Evolutionary conservation across 2,113 vertebrate genomes (phyloP).

Genomic region (Petrocephalus zakoni): DNA sequence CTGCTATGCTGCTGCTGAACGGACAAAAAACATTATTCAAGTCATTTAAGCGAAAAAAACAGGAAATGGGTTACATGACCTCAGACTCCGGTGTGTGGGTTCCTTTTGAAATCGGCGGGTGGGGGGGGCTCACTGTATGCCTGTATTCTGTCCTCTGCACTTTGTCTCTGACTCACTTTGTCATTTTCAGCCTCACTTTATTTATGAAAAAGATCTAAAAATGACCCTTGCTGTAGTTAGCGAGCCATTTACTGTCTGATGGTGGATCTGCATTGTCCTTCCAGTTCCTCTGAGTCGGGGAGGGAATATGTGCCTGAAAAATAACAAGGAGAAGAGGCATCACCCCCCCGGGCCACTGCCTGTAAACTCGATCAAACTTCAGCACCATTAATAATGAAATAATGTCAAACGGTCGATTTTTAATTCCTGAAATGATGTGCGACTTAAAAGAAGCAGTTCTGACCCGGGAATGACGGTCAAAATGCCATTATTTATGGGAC

Average conservation of each 20-base stretch:
- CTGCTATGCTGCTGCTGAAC: neutral
- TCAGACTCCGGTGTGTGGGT: neutral
- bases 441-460: neutral
- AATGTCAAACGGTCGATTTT: neutral
- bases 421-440: neutral
- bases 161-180: neutral
- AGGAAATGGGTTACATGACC: no score
- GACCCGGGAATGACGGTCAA: neutral
- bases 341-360: neutral
- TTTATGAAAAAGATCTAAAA: neutral
- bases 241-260: neutral
- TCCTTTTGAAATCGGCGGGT: neutral
- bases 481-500: neutral
- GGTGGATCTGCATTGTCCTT: neutral
- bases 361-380: neutral
- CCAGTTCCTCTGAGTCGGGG: neutral
- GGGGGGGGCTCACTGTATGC: neutral
- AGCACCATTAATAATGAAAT: neutral
- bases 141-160: neutral
- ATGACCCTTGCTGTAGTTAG: neutral
- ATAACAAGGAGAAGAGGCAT: constrained; percentile 1
- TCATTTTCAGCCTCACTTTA: neutral
- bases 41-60: no score
- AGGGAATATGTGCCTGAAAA: neutral
- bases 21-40: no score